These are phyloP conservation scores for Platycheirus rosarum DNA, from an alignment of 2,888 invertebrate genomes.

Conservation along the genomic window DNA sequence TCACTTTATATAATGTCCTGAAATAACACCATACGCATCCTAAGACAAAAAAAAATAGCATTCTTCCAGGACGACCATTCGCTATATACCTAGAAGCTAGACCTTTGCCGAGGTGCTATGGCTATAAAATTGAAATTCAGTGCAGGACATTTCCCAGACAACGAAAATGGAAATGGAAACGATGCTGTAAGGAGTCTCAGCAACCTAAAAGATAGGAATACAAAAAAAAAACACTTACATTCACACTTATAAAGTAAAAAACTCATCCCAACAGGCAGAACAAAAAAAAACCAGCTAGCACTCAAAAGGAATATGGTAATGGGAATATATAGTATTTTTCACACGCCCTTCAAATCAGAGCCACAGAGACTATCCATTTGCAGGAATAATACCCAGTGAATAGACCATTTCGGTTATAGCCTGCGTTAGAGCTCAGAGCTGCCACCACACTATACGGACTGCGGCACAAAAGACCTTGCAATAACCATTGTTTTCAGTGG, in stretches of 20 bases:
- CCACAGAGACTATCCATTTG: slow-evolving; percentile 72
- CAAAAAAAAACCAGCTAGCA: slow-evolving; percentile 8
- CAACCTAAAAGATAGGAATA: slow-evolving; percentile 24
- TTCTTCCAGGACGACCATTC: slow-evolving; percentile 19
- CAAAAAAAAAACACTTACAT: slow-evolving; percentile 16
- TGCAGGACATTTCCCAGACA: slow-evolving; percentile 62
- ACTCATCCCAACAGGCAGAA: slow-evolving; percentile 13
- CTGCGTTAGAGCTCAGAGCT: slow-evolving; percentile 38
- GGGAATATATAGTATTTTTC: slow-evolving; percentile 70
- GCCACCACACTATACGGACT: slow-evolving; percentile 2
- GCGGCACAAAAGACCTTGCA: slow-evolving; percentile 39
- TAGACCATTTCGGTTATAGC: slow-evolving; percentile 71
- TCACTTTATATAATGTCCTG: slow-evolving; percentile 53
- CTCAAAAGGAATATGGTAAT: slow-evolving; percentile 71
- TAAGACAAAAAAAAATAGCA: slow-evolving; percentile 6
- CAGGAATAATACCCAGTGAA: slow-evolving; percentile 71
- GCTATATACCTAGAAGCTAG: background rate
- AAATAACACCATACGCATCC: slow-evolving; percentile 33
- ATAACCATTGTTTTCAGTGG: slow-evolving; percentile 63
- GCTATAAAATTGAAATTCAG: slow-evolving; percentile 68
- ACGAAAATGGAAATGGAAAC: slow-evolving; percentile 68
- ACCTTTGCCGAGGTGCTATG: slow-evolving; percentile 32
- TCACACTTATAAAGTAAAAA: slow-evolving; percentile 1
- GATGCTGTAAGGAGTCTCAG: slow-evolving; percentile 15
- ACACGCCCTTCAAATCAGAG: slow-evolving; percentile 73